Evolutionary conservation across 2,113 vertebrate species (phyloP).

Genomic region (Ia io): DNA sequence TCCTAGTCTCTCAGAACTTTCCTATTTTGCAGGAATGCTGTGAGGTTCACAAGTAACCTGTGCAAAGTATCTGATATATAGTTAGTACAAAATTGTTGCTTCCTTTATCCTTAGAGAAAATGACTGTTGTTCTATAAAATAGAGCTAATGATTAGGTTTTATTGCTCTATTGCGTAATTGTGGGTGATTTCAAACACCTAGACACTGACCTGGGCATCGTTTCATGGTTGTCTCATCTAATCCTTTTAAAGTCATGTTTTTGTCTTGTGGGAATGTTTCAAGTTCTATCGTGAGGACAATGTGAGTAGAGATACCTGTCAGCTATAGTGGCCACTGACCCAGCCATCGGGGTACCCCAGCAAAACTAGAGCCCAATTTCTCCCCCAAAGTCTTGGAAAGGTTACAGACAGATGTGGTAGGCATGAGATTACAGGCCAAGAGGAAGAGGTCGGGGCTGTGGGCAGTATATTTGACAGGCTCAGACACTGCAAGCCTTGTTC

Average conservation of each 20-base stretch:
- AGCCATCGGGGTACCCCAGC: not conserved
- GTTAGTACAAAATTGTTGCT: not conserved
- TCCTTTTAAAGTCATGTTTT: not conserved
- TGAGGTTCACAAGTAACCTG: not conserved
- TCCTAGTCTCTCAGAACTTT: not conserved
- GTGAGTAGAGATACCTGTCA: not conserved
- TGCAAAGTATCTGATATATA: not conserved
- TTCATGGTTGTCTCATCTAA: not conserved
- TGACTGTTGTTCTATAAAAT: not conserved
- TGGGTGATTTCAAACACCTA: not conserved
- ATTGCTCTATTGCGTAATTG: not conserved
- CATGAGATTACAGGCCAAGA: constrained; percentile 69
- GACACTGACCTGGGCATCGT: not conserved
- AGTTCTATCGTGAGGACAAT: not conserved
- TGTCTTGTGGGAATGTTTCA: not conserved
- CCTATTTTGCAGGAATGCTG: not conserved
- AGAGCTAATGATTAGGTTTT: not conserved
- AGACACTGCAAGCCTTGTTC: constrained; percentile 86
- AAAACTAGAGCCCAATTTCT: constrained; percentile 37
- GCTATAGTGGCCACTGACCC: not conserved
- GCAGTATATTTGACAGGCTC: constrained; percentile 70
- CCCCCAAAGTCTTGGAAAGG: constrained; percentile 60
- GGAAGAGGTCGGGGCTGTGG: constrained; percentile 70
- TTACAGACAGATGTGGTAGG: constrained; percentile 65
- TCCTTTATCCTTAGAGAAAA: not conserved